Evolutionary conservation across 2,797 vertebrate genomes (phyloP).

Genomic region (Pseudotriccus pelzelni): DNA sequence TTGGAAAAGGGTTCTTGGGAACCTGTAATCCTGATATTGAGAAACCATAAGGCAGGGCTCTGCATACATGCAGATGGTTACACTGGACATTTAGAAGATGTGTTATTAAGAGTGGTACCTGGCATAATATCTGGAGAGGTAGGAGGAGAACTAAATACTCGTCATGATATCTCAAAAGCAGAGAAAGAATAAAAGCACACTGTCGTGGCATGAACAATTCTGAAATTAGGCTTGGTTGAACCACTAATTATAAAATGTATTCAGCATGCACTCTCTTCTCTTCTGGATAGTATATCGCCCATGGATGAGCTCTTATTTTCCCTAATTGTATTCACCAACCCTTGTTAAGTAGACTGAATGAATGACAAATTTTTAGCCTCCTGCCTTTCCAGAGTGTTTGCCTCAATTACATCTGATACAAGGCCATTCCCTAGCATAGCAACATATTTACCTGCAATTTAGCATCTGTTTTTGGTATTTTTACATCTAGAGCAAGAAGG

Average conservation of each 20-base stretch:
- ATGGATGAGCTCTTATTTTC: background rate
- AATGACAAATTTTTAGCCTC: background rate
- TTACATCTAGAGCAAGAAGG: background rate
- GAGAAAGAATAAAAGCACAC: background rate
- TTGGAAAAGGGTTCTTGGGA: slow-evolving; percentile 18
- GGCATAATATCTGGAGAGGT: background rate
- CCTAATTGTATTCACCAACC: background rate
- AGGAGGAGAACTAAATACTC: background rate
- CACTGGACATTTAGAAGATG: background rate
- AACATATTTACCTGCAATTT: background rate
- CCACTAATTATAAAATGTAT: background rate
- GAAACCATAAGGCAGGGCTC: background rate
- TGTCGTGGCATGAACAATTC: background rate
- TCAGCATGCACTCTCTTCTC: background rate
- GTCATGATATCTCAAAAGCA: background rate
- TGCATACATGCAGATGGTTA: background rate
- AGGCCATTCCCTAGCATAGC: background rate
- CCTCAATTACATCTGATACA: background rate
- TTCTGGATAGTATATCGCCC: background rate
- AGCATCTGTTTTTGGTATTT: background rate
- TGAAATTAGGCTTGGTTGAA: background rate
- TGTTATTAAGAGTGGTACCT: background rate
- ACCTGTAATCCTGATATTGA: background rate
- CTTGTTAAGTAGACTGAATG: background rate
- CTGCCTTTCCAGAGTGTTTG: background rate